These are phyloP conservation scores for Carlito syrichta DNA, from an alignment of 2,113 vertebrate species.

Conservation along the genomic window DNA sequence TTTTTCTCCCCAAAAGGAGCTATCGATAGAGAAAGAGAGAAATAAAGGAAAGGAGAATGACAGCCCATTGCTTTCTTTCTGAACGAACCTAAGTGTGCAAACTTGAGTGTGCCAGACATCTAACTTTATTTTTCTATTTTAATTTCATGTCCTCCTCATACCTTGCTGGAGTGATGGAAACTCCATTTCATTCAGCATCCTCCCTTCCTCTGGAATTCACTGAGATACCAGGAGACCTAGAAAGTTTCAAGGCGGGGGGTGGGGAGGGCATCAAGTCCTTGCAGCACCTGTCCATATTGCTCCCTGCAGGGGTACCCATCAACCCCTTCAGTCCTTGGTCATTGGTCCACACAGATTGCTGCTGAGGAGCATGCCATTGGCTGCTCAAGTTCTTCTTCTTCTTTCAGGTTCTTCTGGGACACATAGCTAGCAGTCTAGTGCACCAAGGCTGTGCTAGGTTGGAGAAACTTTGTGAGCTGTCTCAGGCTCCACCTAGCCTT, in stretches of 20 bases:
- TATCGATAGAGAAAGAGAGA: background rate
- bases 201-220: background rate
- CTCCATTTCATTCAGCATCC: background rate
- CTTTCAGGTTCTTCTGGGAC: no score
- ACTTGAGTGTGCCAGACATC: background rate
- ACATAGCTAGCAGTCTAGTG: no score
- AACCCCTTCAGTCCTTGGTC: no score
- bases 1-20: background rate
- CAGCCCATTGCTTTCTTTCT: background rate
- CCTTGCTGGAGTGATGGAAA: background rate
- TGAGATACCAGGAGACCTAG: background rate
- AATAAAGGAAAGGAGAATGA: background rate
- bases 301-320: rapidly evolving
- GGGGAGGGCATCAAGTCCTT: rapidly evolving
- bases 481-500: background rate
- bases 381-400: background rate
- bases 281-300: background rate
- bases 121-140: background rate
- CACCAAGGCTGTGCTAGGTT: background rate
- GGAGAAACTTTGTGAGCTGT: rapidly evolving
- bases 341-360: rapidly evolving
- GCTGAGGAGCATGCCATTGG: rapidly evolving
- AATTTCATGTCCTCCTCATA: background rate
- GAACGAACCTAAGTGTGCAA: background rate
- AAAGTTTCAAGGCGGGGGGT: background rate